These are phyloP conservation scores for Taphrorychus bicolor DNA, from an alignment of 2,888 invertebrate species.

Conservation along the genomic window DNA sequence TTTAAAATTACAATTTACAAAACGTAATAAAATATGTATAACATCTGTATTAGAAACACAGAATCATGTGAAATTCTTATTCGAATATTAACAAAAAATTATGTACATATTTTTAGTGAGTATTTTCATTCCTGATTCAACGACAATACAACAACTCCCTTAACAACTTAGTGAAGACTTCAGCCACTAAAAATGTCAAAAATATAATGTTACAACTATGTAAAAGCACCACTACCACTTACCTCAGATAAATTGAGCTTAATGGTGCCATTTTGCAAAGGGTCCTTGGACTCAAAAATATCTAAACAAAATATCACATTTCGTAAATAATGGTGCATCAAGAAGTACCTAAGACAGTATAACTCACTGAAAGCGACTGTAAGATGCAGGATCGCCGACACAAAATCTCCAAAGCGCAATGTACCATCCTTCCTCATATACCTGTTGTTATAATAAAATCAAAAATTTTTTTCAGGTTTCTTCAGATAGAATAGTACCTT, in stretches of 20 bases:
- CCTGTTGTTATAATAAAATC: constrained; percentile 13
- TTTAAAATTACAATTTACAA: not conserved
- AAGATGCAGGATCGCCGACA: constrained; percentile 86
- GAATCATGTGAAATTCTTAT: not conserved
- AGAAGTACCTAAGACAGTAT: not conserved
- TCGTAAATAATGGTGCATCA: not conserved
- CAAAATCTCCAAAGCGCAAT: constrained; percentile 89
- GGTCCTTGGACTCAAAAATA: constrained; percentile 79
- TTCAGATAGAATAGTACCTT: constrained; percentile 54
- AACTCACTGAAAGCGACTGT: constrained; percentile 89
- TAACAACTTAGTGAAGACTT: constrained; percentile 75
- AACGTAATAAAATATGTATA: not conserved
- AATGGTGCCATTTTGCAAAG: constrained; percentile 79
- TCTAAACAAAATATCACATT: constrained; percentile 59
- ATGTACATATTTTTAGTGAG: not conserved
- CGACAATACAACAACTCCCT: not conserved
- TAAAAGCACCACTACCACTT: not conserved
- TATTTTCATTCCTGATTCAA: too few species aligned
- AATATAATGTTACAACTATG: not conserved
- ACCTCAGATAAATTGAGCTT: constrained; percentile 84
- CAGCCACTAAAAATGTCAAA: constrained; percentile 71
- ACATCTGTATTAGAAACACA: too few species aligned
- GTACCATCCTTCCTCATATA: constrained; percentile 95
- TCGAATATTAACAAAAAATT: not conserved
- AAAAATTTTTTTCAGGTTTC: not conserved